phyloP scores from a whole-genome alignment of 2,113 vertebrate genomes.

The Rallus limicola region DNA sequence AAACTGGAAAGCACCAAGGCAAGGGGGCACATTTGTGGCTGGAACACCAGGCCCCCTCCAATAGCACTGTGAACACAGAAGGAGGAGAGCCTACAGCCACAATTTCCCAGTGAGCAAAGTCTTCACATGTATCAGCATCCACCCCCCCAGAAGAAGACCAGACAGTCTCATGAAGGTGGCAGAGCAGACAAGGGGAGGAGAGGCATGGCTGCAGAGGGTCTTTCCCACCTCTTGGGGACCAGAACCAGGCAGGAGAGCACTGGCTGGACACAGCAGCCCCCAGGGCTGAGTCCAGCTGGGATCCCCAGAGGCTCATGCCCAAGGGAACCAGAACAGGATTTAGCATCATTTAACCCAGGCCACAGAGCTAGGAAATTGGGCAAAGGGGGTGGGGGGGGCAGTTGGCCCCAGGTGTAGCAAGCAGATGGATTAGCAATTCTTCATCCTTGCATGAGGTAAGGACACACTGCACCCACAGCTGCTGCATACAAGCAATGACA shows the following conservation, averaged over 20 bases:
- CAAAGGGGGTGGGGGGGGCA: not conserved
- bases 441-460: not conserved
- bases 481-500: not conserved
- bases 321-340: rapidly evolving
- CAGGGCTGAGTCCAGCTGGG: not conserved
- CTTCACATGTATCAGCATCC: not conserved
- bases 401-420: not conserved
- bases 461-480: not conserved
- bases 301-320: not conserved
- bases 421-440: not conserved
- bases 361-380: not conserved
- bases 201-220: not conserved
- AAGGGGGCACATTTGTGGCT: not conserved
- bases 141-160: not conserved
- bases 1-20: not conserved
- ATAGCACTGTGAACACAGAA: rapidly evolving
- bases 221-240: not conserved
- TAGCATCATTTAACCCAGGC: not conserved
- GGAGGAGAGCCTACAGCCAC: not conserved
- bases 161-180: rapidly evolving
- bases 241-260: not conserved
- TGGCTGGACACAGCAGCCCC: rapidly evolving
- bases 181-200: not conserved
- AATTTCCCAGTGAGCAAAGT: not conserved
- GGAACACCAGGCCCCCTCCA: not conserved